Evolutionary conservation across 2,888 invertebrate genomes (phyloP).

Genomic region (Bombylius discolor): DNA sequence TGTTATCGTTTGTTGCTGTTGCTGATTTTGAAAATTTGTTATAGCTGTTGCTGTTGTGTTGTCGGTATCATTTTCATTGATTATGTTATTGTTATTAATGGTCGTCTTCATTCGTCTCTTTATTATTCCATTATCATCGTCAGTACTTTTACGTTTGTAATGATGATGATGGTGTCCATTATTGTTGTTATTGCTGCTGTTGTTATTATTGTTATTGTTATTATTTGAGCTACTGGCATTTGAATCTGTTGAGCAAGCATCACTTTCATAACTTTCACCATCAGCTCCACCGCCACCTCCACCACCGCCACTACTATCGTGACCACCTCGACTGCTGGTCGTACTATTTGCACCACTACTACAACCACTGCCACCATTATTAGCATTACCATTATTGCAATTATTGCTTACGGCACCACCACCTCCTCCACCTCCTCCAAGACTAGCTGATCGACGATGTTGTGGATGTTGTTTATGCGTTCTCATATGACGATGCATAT

Average conservation of each 20-base stretch:
- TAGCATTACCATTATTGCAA: conserved; percentile 9
- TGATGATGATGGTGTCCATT: conserved; percentile 28
- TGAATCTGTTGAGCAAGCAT: conserved; percentile 41
- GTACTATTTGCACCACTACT: conserved; percentile 16
- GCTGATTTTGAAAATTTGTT: conserved; percentile 4
- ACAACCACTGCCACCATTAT: conserved; percentile 3
- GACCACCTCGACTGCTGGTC: conserved; percentile 10
- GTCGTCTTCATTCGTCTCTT: conserved; percentile 29
- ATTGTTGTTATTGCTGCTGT: conserved; percentile 27
- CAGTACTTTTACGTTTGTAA: conserved; percentile 27
- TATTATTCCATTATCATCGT: conserved; percentile 21
- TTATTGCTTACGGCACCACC: conserved; percentile 2
- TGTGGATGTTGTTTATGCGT: conserved; percentile 47
- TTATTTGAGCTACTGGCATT: conserved; percentile 32
- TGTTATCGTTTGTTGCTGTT: background rate
- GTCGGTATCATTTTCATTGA: conserved; percentile 13
- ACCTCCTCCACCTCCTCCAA: conserved; percentile 17
- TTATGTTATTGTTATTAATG: conserved; percentile 27
- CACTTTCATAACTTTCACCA: conserved; percentile 46
- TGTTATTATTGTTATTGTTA: conserved; percentile 31
- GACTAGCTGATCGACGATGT: conserved; percentile 22
- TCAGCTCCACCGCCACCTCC: conserved; percentile 15
- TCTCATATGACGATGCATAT: conserved; percentile 72
- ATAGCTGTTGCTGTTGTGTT: conserved; percentile 5
- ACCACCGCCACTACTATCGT: conserved; percentile 7